Evolutionary conservation across 1,140 invertebrate species (phyloP).

Genomic region (Drosophila saltans): DNA sequence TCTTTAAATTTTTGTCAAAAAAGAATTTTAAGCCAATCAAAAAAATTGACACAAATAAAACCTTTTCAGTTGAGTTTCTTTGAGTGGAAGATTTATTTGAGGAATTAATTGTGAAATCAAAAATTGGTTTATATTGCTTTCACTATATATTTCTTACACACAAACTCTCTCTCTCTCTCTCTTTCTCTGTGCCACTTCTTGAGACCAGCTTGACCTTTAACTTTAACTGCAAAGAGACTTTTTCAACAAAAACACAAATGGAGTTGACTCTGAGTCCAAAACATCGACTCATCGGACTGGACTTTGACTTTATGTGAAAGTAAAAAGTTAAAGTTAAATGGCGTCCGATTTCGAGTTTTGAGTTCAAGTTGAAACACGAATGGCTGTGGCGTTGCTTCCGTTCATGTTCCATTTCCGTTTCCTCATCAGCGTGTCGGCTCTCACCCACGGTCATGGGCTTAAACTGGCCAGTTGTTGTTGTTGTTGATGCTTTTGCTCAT

Average conservation of each 20-base stretch:
- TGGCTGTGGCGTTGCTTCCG: constrained; percentile 54
- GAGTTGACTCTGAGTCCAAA: not conserved
- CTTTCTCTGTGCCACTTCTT: not conserved
- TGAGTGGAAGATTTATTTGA: too few species aligned
- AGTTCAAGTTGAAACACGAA: constrained; percentile 26
- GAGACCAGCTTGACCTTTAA: not conserved
- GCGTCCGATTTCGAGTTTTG: constrained; percentile 1
- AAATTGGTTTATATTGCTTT: too few species aligned
- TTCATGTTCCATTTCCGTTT: constrained; percentile 75
- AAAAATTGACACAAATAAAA: too few species aligned
- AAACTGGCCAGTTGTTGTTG: constrained; percentile 33
- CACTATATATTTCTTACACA: too few species aligned
- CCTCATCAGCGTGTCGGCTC: constrained; percentile 46
- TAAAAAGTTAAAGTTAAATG: constrained; percentile 17
- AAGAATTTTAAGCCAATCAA: too few species aligned
- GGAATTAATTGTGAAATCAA: too few species aligned
- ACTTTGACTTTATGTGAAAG: constrained; percentile 9
- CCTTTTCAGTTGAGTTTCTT: too few species aligned
- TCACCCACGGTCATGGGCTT: constrained; percentile 35
- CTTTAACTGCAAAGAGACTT: not conserved
- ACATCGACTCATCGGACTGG: too few species aligned
- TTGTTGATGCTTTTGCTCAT: not conserved
- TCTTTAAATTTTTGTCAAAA: too few species aligned
- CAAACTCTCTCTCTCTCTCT: not conserved
- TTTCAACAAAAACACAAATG: not conserved